Conservation (phyloP, 2,797 vertebrate genomes). For the Holocentrus rufus region DNA sequence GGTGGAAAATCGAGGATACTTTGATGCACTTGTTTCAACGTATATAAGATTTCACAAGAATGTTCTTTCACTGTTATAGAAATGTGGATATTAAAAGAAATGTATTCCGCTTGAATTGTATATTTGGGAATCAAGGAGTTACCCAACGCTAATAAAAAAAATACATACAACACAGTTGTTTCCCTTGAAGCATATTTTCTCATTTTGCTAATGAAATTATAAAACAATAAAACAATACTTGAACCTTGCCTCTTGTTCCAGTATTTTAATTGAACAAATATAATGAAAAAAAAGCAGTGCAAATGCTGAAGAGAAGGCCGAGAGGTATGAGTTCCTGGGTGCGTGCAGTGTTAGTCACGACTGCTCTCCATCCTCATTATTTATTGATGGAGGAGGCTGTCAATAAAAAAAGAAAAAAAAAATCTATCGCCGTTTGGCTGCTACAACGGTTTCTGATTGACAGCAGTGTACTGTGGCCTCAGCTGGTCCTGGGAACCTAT, state of each 20-base stretch:
- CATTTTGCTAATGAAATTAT: not conserved
- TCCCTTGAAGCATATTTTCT: not conserved
- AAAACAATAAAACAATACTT: slow-evolving; percentile 39
- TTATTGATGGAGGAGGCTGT: slow-evolving; percentile 76
- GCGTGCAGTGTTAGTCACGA: slow-evolving; percentile 69
- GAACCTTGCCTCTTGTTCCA: not conserved
- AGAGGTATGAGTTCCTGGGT: slow-evolving; percentile 47
- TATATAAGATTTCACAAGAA: not conserved
- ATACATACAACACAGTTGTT: not conserved
- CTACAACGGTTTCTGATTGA: slow-evolving; percentile 53
- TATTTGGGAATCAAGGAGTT: not conserved
- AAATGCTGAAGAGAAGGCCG: slow-evolving; percentile 24
- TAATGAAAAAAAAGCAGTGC: not conserved
- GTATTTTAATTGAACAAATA: slow-evolving; percentile 4
- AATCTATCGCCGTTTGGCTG: slow-evolving; percentile 46
- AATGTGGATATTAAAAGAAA: not conserved
- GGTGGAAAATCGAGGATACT: not conserved
- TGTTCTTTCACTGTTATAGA: not conserved
- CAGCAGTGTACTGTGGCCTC: slow-evolving; percentile 35
- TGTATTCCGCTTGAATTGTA: not conserved
- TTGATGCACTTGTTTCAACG: slow-evolving; percentile 21
- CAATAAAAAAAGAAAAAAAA: slow-evolving; percentile 68
- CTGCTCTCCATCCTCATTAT: slow-evolving; percentile 72
- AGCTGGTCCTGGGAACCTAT: slow-evolving; percentile 25
- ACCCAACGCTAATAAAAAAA: not conserved